phyloP scores from a whole-genome alignment of 2,113 vertebrate species.

The Glaucidium brasilianum region DNA sequence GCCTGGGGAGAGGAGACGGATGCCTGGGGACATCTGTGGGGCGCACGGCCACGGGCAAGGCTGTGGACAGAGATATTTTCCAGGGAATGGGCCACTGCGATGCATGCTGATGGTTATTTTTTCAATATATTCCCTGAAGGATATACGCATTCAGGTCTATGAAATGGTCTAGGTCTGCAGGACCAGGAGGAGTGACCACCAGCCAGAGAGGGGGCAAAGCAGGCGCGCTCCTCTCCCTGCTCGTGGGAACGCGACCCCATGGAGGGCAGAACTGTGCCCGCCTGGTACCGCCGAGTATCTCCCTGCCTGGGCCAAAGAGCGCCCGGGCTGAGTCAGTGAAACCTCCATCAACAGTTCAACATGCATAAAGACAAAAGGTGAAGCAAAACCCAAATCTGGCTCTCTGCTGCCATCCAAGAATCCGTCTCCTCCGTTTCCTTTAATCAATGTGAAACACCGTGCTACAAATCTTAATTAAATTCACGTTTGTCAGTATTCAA shows the following conservation, averaged over 20 bases:
- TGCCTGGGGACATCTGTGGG: neutral
- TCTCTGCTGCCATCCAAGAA: neutral
- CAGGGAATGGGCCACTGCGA: neutral
- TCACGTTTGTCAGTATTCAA: neutral
- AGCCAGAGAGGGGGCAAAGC: neutral
- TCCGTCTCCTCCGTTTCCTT: neutral
- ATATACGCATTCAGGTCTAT: fast-evolving
- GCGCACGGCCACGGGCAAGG: fast-evolving
- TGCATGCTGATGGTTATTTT: neutral
- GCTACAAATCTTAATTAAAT: neutral
- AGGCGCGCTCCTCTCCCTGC: fast-evolving
- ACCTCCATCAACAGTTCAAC: neutral
- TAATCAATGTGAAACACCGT: neutral
- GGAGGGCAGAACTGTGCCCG: neutral
- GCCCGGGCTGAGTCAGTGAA: neutral
- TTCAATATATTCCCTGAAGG: neutral
- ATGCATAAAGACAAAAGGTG: neutral
- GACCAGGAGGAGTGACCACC: neutral
- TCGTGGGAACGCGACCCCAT: neutral
- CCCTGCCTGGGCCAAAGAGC: neutral
- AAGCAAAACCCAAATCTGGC: neutral
- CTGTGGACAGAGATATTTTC: fast-evolving
- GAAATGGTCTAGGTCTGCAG: neutral
- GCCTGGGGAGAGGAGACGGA: neutral
- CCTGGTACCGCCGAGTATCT: neutral